Evolutionary conservation across 2,888 invertebrate genomes (phyloP), one percentile per base, ranked within the genome.

Genomic region (Ligdia adustata): DNA sequence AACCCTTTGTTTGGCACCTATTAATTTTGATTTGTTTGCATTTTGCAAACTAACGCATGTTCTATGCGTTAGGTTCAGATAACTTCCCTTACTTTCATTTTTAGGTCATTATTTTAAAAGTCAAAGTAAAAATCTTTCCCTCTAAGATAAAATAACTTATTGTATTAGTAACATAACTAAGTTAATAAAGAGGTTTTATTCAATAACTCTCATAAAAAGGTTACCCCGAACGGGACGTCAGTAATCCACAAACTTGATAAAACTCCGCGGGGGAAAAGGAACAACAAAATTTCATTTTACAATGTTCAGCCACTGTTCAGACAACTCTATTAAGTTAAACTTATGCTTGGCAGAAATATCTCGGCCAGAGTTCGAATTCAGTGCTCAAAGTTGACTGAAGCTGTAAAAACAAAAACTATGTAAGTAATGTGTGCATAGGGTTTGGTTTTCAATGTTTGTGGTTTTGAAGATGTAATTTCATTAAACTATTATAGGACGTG

Each of bases 281-380:
- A 38, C 38, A 42, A 49, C 34, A 38, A 49, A 55, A 52, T 49
- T 22, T 44, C 49, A 47, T 44, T 50, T 22, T 44, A 47, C 39
- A 41, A 44, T 35, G 33, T 38, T 33, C 44, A 37, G 34, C 40
- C 16, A 44, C 33, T 32, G 45, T 33, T 42, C 42, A 35, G 53
- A 40, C 58, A 58, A 42, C 51, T 55, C 58, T 55, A 47, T 52
- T 49, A 52, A 55, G 38, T 27, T 26, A 39, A 58, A 55, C 55
- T 55, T 58, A 58, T 55, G 58, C 44, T 52, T 49, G 47, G 51
- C 45, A 42, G 46, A 55, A 53, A 52, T 39, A 53, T 49, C 22
- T 14, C 11, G 5, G 9, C 6, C 24, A 28, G 7, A 9, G 18
- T 14, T 27, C 4, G 9, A 28, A 11, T 12, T 24, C 41, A 49